Base-by-base conservation (phyloP, 2,888 invertebrate species). In the Epirrhoe alternata region DNA sequence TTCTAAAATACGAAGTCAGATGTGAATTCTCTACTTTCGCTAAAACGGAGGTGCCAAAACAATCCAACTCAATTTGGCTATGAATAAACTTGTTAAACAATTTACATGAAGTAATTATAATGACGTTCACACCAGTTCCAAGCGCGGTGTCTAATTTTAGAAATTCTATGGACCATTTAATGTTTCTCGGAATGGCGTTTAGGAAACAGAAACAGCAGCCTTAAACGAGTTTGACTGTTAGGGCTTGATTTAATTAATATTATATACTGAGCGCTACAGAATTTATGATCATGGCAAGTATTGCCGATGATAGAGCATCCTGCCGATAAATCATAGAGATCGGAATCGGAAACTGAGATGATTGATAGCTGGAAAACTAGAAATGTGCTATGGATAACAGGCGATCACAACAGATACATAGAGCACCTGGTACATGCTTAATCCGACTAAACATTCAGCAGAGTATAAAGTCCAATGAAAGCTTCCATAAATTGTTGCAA, bases 41-140 rank as follows among this genome's bases (percentile, higher is more conserved):
- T 35, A 31, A 56, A 55, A 62, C 45, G 14, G 45, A 14, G 24
- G 33, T 63, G 56, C 69, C 54, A 50, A 67, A 71, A 67, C 55
- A 64, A 61, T 57, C 12, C 51, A 58, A 54, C 50, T 24, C 58
- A 69, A 67, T 69, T 71, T 53, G 65, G 57, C 57, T 63, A 61
- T 65, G 61, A 71, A 71, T 66, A 65, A 61, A 69, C 65, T 59
- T 52, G 63, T 71, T 61, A 65, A 66, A 63, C 67, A 67, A 69
- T 65, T 53, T 63, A 67, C 53, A 53, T 45, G n/a, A 45, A 55
- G 33, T 60, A 59, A 59, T 59, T 63, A 56, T 42, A 10, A 31
- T 49, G 45, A 57, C 53, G 60, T 54, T 60, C 59, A 51, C 53
- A 42, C 47, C 47, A 17, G 33, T 51, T 58, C 30, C 54, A 63